Base-by-base conservation (phyloP, 1,140 invertebrate genomes). In the Orussus abietinus region DNA sequence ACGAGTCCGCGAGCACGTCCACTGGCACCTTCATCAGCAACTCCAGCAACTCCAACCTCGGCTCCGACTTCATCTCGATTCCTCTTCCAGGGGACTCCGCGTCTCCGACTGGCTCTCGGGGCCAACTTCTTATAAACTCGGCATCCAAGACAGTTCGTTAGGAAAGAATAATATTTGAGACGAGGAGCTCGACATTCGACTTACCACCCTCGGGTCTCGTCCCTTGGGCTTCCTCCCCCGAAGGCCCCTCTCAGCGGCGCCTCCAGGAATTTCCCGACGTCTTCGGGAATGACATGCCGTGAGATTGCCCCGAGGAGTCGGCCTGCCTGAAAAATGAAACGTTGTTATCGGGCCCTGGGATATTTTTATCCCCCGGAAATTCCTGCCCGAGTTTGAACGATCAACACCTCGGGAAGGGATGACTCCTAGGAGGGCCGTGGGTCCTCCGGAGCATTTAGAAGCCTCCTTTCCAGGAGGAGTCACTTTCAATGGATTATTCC, bases 131-230 rank as follows among this genome's bases (percentile, higher is more conserved):
- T 42, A 42, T 26, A 28, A 38, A 20, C 41, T 41, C 39, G 15
- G 37, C 32, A 32, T 43, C 29, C 33, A 40, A 40, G 38, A 38
- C 40, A 51, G 49, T 51, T 51, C 49, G 49, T 51, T 51, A 51
- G 45, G 49, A 47, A 51, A 51, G 42, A 51, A 51, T 51, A 51
- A 51, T 51, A 51, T 51, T 51, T 51, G 49, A 39, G 32, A 26
- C 39, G 29, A 25, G 21, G 38, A 6, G 17, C 38, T 32, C 38
- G 38, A 33, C 35, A 21, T 9, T 18, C 39, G 30, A 10, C 26
- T 21, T 26, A 9, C 35, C 17, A 11, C 13, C 10, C 12, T 25
- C 28, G 19, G 15, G 18, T 11, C 13, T 17, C 17, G 25, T 21
- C 30, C 12, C 39, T 41, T 41, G 33, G 33, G 30, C 39, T 17